Conservation (phyloP, 2,113 vertebrate genomes). For the Dicerorhinus sumatrensis region DNA sequence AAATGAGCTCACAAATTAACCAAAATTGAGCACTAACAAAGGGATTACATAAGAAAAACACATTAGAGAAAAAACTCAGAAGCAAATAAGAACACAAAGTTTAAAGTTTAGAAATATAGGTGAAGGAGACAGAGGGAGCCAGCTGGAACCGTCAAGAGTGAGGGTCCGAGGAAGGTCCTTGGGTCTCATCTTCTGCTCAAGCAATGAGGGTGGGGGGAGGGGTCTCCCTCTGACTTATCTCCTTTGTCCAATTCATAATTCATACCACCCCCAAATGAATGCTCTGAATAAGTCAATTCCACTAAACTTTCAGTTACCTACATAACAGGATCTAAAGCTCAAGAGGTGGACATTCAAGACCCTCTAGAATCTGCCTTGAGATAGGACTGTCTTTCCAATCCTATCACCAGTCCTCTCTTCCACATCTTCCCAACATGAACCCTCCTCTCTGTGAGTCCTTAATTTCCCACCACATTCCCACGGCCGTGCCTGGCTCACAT, state of each 20-base stretch:
- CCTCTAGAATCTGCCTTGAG: neutral
- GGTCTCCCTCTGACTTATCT: neutral
- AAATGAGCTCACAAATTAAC: neutral
- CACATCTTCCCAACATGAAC: neutral
- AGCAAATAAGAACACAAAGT: neutral
- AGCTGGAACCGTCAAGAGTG: neutral
- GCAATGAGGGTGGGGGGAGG: neutral
- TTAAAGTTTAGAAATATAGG: neutral
- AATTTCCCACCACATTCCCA: neutral
- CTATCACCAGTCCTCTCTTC: neutral
- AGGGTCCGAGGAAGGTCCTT: neutral
- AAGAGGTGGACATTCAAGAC: neutral
- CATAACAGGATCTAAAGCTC: neutral
- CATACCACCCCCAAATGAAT: neutral
- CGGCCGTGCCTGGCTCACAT: too few relatives aligned
- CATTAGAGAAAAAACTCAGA: neutral
- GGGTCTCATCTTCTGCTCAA: neutral
- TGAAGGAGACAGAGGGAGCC: neutral
- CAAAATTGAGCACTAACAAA: slow-evolving; percentile 12
- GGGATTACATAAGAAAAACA: neutral
- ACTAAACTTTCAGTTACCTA: neutral
- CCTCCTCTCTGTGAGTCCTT: neutral
- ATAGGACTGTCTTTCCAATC: neutral
- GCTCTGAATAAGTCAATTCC: neutral
- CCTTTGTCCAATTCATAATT: neutral